phyloP scores from a whole-genome alignment of 2,113 vertebrate species.

The Toxostoma redivivum region DNA sequence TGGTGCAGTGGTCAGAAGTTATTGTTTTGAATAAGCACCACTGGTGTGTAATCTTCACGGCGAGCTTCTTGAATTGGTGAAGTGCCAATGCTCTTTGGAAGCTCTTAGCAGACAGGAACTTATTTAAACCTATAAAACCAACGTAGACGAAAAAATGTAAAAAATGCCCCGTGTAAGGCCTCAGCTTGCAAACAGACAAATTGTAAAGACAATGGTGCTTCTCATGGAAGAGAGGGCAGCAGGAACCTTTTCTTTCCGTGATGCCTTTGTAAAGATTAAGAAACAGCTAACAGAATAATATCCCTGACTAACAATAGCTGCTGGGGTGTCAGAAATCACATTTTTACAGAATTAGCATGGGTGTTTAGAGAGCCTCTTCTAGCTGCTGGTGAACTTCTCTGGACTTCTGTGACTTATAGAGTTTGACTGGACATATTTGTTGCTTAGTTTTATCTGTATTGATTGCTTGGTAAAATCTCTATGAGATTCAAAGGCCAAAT shows the following conservation, averaged over 20 bases:
- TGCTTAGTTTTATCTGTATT: neutral
- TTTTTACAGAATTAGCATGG: neutral
- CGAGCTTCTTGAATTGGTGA: constrained; percentile 31
- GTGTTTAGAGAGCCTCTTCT: neutral
- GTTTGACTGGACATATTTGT: neutral
- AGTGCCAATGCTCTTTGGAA: constrained; percentile 33
- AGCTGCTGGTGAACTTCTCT: neutral
- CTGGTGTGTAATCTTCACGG: constrained; percentile 46
- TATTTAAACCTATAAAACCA: constrained; percentile 67
- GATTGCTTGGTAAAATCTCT: neutral
- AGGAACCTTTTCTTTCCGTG: neutral
- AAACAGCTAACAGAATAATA: neutral
- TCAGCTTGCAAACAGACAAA: constrained; percentile 12
- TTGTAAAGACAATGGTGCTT: constrained; percentile 17
- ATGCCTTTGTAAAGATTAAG: neutral
- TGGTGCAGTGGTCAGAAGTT: constrained; percentile 39
- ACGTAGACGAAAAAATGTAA: constrained; percentile 56
- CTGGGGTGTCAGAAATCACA: neutral
- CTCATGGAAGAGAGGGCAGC: neutral
- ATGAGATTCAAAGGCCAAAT: neutral
- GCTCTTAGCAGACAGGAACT: constrained; percentile 54
- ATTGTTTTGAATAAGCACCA: constrained; percentile 41
- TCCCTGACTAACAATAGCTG: neutral
- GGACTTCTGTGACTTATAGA: neutral
- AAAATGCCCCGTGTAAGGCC: constrained; percentile 56